A percentile compares a stretch with the other conserved stretches of the same genome.
Conservation (phyloP, 2,113 vertebrate genomes). For the Sterrhoptilus dennistouni region DNA sequence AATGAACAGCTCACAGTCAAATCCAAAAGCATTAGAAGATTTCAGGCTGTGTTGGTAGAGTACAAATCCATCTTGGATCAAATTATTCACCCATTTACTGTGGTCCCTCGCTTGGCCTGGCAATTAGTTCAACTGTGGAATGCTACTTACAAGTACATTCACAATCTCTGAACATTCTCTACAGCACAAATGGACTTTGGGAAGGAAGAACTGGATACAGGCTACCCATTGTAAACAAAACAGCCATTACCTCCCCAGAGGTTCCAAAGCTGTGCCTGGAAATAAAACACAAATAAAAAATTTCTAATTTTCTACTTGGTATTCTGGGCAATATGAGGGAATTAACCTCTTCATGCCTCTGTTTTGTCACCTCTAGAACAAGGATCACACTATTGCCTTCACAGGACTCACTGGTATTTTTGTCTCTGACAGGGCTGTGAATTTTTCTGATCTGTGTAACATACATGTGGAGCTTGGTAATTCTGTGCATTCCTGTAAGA, state of each 20-base stretch:
- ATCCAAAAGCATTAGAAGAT: conserved; percentile 60
- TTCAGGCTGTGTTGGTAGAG: conserved; percentile 41
- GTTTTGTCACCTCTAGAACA: background rate
- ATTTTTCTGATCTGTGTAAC: background rate
- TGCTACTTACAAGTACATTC: background rate
- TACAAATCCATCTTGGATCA: conserved; percentile 56
- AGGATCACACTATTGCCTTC: background rate
- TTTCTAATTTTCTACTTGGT: background rate
- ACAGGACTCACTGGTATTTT: background rate
- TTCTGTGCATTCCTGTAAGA: background rate
- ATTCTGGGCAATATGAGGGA: background rate
- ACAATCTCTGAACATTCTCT: background rate
- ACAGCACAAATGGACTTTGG: background rate
- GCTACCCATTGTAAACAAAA: background rate
- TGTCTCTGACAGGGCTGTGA: background rate
- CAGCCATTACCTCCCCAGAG: background rate
- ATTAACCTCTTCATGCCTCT: background rate
- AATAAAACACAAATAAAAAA: background rate
- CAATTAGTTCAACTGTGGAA: conserved; percentile 59
- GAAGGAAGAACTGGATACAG: background rate
- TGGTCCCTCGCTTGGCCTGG: conserved; percentile 6
- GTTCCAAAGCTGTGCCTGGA: background rate
- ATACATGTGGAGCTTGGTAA: background rate
- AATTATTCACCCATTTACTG: conserved; percentile 51
- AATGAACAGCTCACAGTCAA: conserved; percentile 49